Percentiles rank a stretch among this genome's conserved stretches.
phyloP scores from a whole-genome alignment of 2,888 invertebrate species.

The Caenorhabditis uteleia region DNA sequence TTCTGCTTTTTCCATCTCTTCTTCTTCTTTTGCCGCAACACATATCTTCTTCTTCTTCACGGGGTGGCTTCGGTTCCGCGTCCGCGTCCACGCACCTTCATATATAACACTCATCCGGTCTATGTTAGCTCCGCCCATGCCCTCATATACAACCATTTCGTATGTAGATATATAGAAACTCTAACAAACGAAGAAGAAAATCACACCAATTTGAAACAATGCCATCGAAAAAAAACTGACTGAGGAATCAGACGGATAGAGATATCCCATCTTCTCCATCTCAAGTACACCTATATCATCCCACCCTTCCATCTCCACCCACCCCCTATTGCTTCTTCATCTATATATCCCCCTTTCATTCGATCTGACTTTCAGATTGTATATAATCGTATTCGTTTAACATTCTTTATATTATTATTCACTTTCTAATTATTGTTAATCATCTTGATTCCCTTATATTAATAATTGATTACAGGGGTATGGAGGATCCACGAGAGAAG shows the following conservation, averaged over 20 bases:
- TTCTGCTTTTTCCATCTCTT: conserved; percentile 10
- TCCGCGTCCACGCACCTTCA: conserved; percentile 46
- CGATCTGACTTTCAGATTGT: neutral
- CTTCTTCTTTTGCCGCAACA: conserved; percentile 12
- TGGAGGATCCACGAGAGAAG: conserved; percentile 63
- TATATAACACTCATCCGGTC: conserved; percentile 42
- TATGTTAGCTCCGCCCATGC: conserved; percentile 31
- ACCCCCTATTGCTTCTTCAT: conserved; percentile 2
- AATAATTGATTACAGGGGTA: conserved; percentile 7
- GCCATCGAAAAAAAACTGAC: neutral
- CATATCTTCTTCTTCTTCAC: conserved; percentile 14
- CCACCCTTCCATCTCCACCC: neutral
- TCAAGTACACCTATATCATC: neutral
- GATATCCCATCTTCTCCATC: neutral
- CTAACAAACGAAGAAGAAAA: too few species aligned
- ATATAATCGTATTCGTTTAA: too few species aligned
- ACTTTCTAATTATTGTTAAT: too few species aligned
- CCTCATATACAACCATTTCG: neutral
- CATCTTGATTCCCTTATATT: neutral
- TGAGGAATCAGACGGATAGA: neutral
- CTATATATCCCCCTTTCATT: neutral
- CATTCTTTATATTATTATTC: too few species aligned
- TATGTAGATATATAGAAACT: too few species aligned
- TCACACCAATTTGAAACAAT: too few species aligned
- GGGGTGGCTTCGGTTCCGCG: conserved; percentile 44